Conservation (phyloP, 2,113 vertebrate genomes). For the Psilopogon haemacephalus region DNA sequence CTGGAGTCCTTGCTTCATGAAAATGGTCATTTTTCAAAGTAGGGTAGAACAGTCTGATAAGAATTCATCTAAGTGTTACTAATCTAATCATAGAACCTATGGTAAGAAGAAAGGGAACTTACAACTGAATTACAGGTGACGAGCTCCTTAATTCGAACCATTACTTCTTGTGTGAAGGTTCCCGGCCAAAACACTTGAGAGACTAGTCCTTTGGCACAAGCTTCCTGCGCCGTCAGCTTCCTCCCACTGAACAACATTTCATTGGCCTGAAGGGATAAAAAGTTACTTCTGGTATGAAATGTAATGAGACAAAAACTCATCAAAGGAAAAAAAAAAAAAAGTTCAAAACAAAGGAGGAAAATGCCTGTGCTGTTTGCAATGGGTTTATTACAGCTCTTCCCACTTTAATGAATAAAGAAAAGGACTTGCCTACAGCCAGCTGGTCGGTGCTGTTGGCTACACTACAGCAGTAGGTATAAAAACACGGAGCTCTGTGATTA, state of each 20-base stretch:
- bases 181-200: slow-evolving; percentile 98
- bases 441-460: fast-evolving
- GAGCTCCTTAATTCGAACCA: slow-evolving; percentile 94
- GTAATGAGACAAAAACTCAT: slow-evolving; percentile 27
- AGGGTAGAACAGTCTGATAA: not conserved
- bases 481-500: not conserved
- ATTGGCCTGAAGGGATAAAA: slow-evolving; percentile 85
- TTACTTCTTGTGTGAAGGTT: slow-evolving; percentile 97
- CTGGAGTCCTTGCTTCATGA: not conserved
- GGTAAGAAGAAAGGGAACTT: slow-evolving; percentile 69
- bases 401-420: not conserved
- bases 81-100: not conserved
- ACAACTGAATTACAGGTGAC: slow-evolving; percentile 90
- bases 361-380: not conserved
- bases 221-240: slow-evolving; percentile 96
- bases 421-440: not conserved
- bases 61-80: too few species aligned
- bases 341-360: slow-evolving; percentile 51
- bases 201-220: slow-evolving; percentile 93
- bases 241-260: slow-evolving; percentile 95
- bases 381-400: not conserved
- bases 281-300: slow-evolving; percentile 53
- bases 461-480: not conserved
- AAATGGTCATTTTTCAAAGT: not conserved
- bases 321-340: slow-evolving; percentile 31